Conservation (phyloP, 2,113 vertebrate species). For the Falco punctatus region DNA sequence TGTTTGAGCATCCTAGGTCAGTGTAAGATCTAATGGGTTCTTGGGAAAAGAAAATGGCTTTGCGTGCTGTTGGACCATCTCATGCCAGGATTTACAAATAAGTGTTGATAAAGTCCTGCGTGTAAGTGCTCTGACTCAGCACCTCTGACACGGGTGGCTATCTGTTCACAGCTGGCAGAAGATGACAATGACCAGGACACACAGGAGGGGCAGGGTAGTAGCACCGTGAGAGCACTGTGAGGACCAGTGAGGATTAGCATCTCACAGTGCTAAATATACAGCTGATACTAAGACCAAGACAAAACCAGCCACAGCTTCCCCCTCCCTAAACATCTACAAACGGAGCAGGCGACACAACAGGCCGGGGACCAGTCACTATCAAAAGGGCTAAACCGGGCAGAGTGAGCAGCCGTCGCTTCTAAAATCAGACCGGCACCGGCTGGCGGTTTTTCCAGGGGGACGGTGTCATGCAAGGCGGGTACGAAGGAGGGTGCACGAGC, state of each 20-base stretch:
- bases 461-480: accelerated
- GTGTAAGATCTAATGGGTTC: neutral
- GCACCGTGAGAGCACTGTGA: accelerated
- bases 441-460: neutral
- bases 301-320: neutral
- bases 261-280: neutral
- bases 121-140: neutral
- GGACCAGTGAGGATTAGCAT: neutral
- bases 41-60: neutral
- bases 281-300: neutral
- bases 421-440: neutral
- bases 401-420: neutral
- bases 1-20: neutral
- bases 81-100: neutral
- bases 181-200: neutral
- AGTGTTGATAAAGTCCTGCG: neutral
- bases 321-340: neutral
- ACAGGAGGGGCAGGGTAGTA: neutral
- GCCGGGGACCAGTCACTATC: neutral
- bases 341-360: neutral
- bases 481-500: accelerated
- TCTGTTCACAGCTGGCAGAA: neutral
- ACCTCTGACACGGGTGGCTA: neutral
- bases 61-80: neutral
- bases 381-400: neutral